Evolutionary conservation across 2,797 vertebrate genomes (phyloP).

Genomic region (Smutsia gigantea): DNA sequence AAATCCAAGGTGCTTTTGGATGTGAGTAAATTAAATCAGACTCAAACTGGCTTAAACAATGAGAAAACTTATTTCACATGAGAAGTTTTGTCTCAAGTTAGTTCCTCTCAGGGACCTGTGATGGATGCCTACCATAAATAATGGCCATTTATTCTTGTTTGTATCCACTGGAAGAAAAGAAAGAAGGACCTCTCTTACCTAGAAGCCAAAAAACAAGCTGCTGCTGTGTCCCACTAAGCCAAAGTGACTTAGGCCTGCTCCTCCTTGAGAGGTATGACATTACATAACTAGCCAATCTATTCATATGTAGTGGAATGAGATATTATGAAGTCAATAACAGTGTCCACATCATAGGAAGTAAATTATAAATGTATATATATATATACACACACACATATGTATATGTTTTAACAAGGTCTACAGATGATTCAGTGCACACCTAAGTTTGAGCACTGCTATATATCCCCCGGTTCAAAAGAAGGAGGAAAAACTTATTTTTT

Average conservation of each 20-base stretch:
- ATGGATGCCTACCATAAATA: not conserved
- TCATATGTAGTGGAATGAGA: not conserved
- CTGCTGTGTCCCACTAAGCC: not conserved
- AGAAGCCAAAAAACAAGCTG: not conserved
- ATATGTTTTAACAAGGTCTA: not conserved
- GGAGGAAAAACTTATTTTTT: not conserved
- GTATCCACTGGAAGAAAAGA: conserved; percentile 1
- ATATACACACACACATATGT: not conserved
- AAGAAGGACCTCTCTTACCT: not conserved
- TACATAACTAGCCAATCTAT: not conserved
- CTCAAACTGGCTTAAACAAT: not conserved
- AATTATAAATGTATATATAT: not conserved
- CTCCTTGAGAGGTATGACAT: conserved; percentile 1
- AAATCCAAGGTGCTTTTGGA: conserved; percentile 11
- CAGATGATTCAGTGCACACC: not conserved
- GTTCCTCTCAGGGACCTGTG: not conserved
- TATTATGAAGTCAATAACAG: not conserved
- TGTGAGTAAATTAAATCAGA: conserved; percentile 44
- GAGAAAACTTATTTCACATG: not conserved
- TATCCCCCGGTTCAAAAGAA: not conserved
- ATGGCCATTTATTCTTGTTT: not conserved
- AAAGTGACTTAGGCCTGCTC: not conserved
- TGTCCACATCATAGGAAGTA: not conserved
- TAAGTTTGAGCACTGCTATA: not conserved
- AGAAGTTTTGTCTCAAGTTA: conserved; percentile 20